phyloP scores from a whole-genome alignment of 2,113 vertebrate species.

The Accipiter cooperii region DNA sequence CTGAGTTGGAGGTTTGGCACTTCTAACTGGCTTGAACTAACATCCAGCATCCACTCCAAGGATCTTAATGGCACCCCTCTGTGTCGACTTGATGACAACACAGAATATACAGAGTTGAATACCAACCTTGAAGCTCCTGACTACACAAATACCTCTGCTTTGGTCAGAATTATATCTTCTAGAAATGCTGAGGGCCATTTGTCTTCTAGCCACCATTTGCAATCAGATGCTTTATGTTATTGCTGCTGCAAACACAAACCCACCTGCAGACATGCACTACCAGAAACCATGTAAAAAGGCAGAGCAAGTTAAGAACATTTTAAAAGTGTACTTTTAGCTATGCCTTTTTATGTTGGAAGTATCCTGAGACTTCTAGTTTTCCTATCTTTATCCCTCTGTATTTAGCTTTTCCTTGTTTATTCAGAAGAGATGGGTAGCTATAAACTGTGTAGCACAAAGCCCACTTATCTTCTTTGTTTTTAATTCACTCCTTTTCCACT shows the following conservation, averaged over 20 bases:
- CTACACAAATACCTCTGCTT: neutral
- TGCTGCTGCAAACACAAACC: neutral
- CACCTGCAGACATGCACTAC: neutral
- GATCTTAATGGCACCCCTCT: neutral
- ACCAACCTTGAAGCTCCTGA: neutral
- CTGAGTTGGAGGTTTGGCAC: neutral
- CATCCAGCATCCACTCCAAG: neutral
- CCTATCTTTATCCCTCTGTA: neutral
- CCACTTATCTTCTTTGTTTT: neutral
- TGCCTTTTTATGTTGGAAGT: neutral
- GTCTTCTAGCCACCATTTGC: neutral
- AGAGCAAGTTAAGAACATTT: neutral
- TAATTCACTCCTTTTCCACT: neutral
- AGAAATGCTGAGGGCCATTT: neutral
- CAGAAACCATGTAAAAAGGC: neutral
- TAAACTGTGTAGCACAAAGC: neutral
- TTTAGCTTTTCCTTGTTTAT: slow-evolving; percentile 4
- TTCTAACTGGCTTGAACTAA: neutral
- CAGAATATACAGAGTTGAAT: rapidly evolving
- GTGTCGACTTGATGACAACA: neutral
- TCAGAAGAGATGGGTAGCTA: neutral
- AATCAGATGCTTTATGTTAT: rapidly evolving
- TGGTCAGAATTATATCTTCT: neutral
- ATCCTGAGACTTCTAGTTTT: neutral
- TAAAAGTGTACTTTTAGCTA: neutral